Evolutionary conservation across 2,888 invertebrate genomes (phyloP).

Genomic region (Sesia bembeciformis): DNA sequence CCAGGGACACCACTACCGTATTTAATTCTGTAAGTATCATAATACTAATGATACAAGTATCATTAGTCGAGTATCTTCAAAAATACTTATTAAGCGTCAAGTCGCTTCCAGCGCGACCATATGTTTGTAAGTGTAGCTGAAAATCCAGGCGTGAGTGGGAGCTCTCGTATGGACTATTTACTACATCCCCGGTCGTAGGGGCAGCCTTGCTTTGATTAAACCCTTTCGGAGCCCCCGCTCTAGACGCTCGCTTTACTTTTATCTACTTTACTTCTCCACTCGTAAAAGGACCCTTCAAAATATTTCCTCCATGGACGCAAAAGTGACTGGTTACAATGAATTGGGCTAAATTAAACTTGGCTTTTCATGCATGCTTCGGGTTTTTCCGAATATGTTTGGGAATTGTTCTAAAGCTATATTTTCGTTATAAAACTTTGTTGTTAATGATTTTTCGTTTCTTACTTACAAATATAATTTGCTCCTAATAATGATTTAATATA

Average conservation of each 20-base stretch:
- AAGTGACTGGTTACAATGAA: conserved; percentile 2
- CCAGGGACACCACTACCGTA: too few species aligned
- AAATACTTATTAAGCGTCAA: background rate
- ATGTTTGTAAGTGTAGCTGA: conserved; percentile 12
- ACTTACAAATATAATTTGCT: too few species aligned
- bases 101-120: background rate
- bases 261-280: conserved; percentile 37
- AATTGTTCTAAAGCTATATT: too few species aligned
- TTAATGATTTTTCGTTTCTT: too few species aligned
- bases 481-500: too few species aligned
- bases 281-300: conserved; percentile 39
- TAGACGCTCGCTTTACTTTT: conserved; percentile 42
- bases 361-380: background rate
- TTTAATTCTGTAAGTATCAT: too few species aligned
- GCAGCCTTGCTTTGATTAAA: conserved; percentile 56
- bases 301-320: conserved; percentile 29
- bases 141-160: conserved; percentile 23
- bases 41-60: too few species aligned
- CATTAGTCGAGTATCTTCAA: too few species aligned
- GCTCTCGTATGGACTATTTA: conserved; percentile 41
- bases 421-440: too few species aligned
- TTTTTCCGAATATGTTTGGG: too few species aligned
- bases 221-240: conserved; percentile 39
- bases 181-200: conserved; percentile 40
- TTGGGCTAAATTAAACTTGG: background rate